A percentile compares a stretch with the other conserved stretches of the same genome.
These are phyloP conservation scores for Prostheceraeus crozeri DNA, from an alignment of 2,888 invertebrate genomes.

Conservation along the genomic window DNA sequence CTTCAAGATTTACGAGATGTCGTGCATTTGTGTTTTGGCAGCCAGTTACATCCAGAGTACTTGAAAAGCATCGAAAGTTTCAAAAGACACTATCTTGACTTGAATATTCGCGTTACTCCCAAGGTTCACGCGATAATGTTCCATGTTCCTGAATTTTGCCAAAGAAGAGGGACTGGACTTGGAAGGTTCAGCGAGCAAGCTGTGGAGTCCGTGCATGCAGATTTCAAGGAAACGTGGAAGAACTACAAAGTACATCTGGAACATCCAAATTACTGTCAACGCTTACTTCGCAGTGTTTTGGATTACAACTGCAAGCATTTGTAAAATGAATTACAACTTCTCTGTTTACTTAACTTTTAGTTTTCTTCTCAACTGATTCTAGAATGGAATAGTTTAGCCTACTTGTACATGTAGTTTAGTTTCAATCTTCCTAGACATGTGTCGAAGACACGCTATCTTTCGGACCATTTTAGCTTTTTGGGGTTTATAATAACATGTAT, in stretches of 20 bases:
- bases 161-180: conserved; percentile 21
- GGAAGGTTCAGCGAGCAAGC: conserved; percentile 23
- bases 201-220: neutral
- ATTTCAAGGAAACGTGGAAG: neutral
- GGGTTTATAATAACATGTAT: too few species aligned
- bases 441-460: too few species aligned
- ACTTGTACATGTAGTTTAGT: too few species aligned
- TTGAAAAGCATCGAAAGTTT: neutral
- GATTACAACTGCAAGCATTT: conserved; percentile 7
- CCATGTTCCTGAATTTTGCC: conserved; percentile 20
- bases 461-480: too few species aligned
- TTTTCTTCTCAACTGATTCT: too few species aligned
- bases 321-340: too few species aligned
- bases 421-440: too few species aligned
- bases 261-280: conserved; percentile 7
- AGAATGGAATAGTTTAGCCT: too few species aligned
- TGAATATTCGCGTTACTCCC: conserved; percentile 17
- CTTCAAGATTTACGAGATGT: conserved; percentile 15
- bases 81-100: conserved; percentile 21
- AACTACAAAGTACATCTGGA: conserved; percentile 23
- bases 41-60: conserved; percentile 13
- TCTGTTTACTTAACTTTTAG: too few species aligned
- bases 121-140: conserved; percentile 14
- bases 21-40: conserved; percentile 26
- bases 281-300: conserved; percentile 18